phyloP scores from a whole-genome alignment of 2,797 vertebrate genomes.

The Zenarchopterus dispar region DNA sequence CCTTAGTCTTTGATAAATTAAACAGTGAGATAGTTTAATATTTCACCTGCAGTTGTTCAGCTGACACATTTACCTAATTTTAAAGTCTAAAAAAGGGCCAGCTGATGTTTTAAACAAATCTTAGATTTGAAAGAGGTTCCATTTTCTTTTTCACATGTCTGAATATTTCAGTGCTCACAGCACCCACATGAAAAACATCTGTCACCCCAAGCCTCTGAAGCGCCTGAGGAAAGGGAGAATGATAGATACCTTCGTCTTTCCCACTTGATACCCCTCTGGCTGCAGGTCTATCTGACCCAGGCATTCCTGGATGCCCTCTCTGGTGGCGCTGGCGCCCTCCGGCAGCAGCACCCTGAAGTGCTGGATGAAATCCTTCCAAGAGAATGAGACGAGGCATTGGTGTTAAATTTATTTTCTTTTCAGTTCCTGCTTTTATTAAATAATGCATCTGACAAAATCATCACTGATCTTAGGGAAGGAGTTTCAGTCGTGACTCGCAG shows the following conservation, averaged over 20 bases:
- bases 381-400: conserved; percentile 5
- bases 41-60: too few relatives aligned
- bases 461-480: neutral
- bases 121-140: too few relatives aligned
- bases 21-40: too few relatives aligned
- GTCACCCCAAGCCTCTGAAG: neutral
- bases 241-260: conserved; percentile 90
- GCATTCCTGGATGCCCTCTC: conserved; percentile 87
- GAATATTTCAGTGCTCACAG: too few relatives aligned
- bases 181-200: too few relatives aligned
- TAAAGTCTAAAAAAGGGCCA: too few relatives aligned
- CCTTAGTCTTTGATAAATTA: too few relatives aligned
- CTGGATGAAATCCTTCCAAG: conserved; percentile 90
- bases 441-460: neutral
- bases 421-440: too few relatives aligned
- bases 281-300: conserved; percentile 86
- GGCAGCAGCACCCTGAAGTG: conserved; percentile 93
- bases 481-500: neutral
- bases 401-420: neutral
- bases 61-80: too few relatives aligned
- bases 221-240: neutral
- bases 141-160: too few relatives aligned
- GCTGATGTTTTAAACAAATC: too few relatives aligned
- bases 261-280: conserved; percentile 92
- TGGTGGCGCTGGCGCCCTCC: conserved; percentile 81